phyloP scores from a whole-genome alignment of 1,140 invertebrate species.

The Bombus waltoni region DNA sequence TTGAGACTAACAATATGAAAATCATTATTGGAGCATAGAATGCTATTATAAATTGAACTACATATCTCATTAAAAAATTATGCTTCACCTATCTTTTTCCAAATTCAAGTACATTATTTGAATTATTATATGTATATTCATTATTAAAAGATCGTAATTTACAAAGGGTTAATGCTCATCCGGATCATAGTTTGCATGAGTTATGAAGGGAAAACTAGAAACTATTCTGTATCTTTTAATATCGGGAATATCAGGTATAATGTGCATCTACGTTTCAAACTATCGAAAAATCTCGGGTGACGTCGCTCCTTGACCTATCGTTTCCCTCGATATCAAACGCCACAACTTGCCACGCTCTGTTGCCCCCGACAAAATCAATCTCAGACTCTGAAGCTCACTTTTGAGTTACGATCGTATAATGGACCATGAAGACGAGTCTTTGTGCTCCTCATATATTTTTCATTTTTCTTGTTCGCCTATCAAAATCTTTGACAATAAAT shows the following conservation, averaged over 20 bases:
- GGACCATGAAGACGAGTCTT: conserved; percentile 22
- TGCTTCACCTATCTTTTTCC: no score
- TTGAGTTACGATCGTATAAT: conserved; percentile 9
- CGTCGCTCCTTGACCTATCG: conserved; percentile 63
- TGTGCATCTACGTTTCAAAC: conserved; percentile 48
- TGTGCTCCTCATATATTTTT: no score
- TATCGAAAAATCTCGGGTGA: conserved; percentile 51
- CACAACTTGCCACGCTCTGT: conserved; percentile 51
- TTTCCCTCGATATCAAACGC: conserved; percentile 52
- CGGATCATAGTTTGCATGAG: not conserved
- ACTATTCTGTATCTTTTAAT: not conserved
- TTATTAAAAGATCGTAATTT: not conserved
- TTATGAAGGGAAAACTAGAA: not conserved
- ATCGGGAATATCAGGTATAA: conserved; percentile 61
- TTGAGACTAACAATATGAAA: no score
- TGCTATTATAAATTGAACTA: no score
- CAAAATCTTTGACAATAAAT: no score
- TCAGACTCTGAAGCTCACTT: conserved; percentile 4
- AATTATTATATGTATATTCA: not conserved
- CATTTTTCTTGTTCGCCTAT: not conserved
- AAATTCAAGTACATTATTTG: not conserved
- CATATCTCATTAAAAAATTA: no score
- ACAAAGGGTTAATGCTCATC: not conserved
- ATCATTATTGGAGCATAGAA: no score
- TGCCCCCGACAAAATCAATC: conserved; percentile 56